phyloP scores from a whole-genome alignment of 2,113 vertebrate genomes.

The Mus spicilegus region DNA sequence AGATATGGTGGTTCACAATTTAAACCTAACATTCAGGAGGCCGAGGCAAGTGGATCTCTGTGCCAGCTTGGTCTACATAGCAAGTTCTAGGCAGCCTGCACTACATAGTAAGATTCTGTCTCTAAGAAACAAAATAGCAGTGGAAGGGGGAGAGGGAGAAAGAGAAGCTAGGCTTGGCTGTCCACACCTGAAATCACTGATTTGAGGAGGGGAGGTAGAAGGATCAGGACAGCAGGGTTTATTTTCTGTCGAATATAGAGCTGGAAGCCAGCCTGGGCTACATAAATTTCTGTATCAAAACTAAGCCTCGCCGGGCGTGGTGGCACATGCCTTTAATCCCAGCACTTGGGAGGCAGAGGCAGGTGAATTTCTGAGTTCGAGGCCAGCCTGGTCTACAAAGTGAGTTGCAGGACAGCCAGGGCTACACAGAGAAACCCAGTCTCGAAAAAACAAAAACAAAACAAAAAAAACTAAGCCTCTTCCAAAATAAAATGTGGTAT shows the following conservation, averaged over 20 bases:
- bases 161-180: background rate
- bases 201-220: background rate
- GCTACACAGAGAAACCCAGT: no score
- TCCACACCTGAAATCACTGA: background rate
- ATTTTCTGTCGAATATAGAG: background rate
- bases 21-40: background rate
- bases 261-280: background rate
- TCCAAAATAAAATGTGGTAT: conserved; percentile 46
- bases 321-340: no score
- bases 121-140: background rate
- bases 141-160: background rate
- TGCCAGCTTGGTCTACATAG: background rate
- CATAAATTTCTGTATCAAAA: background rate
- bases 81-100: background rate
- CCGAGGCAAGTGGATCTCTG: background rate
- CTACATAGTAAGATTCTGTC: background rate
- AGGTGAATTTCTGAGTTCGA: no score
- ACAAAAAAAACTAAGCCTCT: background rate
- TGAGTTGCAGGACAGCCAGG: no score
- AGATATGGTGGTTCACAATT: background rate
- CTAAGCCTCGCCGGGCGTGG: background rate
- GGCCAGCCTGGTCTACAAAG: no score
- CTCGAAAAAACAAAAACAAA: no score
- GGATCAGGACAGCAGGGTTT: background rate
- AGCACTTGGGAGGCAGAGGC: no score